Base-by-base conservation (phyloP, 2,888 invertebrate species). In the Drosophila siamana region DNA sequence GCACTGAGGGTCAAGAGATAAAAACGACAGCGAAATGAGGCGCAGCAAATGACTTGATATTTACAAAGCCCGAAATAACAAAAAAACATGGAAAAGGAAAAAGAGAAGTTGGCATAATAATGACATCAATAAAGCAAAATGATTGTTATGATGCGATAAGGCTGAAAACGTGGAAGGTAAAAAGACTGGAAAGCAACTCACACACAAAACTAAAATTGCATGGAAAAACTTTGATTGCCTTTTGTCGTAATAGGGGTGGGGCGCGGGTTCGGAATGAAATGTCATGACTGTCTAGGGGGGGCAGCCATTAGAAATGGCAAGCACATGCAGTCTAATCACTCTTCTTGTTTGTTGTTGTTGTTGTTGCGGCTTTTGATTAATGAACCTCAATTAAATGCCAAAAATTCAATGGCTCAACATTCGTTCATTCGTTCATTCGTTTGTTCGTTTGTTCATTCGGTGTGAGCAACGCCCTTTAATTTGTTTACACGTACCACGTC, bases 81-180 rank as follows among this genome's bases (percentile, higher is more conserved):
- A 40, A 54, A 46, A 4, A 44, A 40, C n/a, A 5, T 38, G 44
- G 16, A 44, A 44, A 7, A 26, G 41, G 26, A 7, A 41, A 40
- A 8, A 50, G 38, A 19, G 52, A 69, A 84, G 78, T 87, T 82
- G 69, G 54, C 74, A 74, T 67, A 73, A 80, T 86, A 88, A 86
- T 86, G 88, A 80, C 88, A 76, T 86, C 72, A 78, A 88, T 76
- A 85, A 84, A 69, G 80, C 85, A 55, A 80, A 83, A 80, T 67
- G 86, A 86, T 83, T 75, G 79, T 67, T 69, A 64, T 70, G 69
- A 69, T 73, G 72, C 82, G 85, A 88, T 85, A 84, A 86, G 70
- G 62, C 72, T 54, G 57, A 64, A 59, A 40, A 40, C 43, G 24
- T 15, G 24, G 40, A 19, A 65, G 38, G 51, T 6, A 56, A 36